Conservation (phyloP, 2,888 invertebrate genomes). For the Platerodrilus igneus region DNA sequence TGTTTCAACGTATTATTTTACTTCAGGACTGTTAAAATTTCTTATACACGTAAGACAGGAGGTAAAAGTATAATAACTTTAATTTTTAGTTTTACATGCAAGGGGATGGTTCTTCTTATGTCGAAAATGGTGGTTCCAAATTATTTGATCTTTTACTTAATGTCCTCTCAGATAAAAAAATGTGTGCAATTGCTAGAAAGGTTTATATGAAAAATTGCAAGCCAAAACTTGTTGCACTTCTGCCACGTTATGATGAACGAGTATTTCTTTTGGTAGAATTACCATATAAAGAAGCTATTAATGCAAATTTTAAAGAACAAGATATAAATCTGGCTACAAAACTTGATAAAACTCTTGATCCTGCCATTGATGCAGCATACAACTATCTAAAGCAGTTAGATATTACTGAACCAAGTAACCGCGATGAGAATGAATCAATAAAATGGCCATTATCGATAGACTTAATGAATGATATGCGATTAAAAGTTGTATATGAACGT, state of each 20-base stretch:
- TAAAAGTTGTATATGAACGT: neutral
- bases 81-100: conserved; percentile 6
- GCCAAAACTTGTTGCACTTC: conserved; percentile 13
- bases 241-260: conserved; percentile 7
- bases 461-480: conserved; percentile 6
- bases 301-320: conserved; percentile 2
- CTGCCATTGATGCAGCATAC: conserved; percentile 9
- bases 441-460: conserved; percentile 7
- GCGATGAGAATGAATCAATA: conserved; percentile 4
- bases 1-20: no score
- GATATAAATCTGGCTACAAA: conserved; percentile 4
- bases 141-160: conserved; percentile 7
- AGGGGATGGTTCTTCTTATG: conserved; percentile 10
- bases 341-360: conserved; percentile 3
- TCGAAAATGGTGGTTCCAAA: conserved; percentile 5
- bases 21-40: no score
- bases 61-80: no score
- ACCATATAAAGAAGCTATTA: conserved; percentile 7
- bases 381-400: conserved; percentile 14
- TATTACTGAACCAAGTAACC: conserved; percentile 8
- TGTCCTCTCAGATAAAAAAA: conserved; percentile 8
- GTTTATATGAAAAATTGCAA: conserved; percentile 10
- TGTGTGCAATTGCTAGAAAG: conserved; percentile 9
- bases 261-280: conserved; percentile 7
- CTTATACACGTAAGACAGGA: no score